A percentile compares a stretch with the other conserved stretches of the same genome.
These are phyloP conservation scores for Lacerta agilis DNA, from an alignment of 2,797 vertebrate species.

Conservation along the genomic window DNA sequence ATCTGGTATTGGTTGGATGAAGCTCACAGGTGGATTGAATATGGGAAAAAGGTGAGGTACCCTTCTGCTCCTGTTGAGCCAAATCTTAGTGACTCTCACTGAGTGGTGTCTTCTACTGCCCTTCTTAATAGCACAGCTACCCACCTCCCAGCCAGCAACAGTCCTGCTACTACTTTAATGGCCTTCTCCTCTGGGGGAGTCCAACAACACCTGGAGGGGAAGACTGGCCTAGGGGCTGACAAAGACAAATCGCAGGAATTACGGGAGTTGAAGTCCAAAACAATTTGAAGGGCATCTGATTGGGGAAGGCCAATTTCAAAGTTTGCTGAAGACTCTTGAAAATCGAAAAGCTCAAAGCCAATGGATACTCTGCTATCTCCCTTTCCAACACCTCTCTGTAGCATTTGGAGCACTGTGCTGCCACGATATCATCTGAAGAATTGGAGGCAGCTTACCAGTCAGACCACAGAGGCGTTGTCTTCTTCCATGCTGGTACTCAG, in stretches of 20 bases:
- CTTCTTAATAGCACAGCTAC: not conserved
- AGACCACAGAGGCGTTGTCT: constrained; percentile 19
- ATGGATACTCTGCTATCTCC: not conserved
- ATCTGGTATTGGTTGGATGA: constrained; percentile 65
- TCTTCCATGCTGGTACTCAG: constrained; percentile 64
- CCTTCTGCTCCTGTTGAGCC: not conserved
- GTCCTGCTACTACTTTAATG: no score
- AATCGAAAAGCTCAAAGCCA: not conserved
- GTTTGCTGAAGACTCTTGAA: not conserved
- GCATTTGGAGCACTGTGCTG: constrained; percentile 30
- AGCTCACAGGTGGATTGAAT: constrained; percentile 61
- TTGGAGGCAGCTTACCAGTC: constrained; percentile 57
- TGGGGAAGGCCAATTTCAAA: no score
- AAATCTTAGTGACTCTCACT: not conserved
- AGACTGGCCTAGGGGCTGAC: no score
- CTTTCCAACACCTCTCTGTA: constrained; percentile 28
- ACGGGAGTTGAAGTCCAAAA: not conserved
- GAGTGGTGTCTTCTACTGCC: not conserved
- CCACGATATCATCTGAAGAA: constrained; percentile 52
- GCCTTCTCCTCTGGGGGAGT: no score
- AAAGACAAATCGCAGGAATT: not conserved
- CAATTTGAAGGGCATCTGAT: not conserved
- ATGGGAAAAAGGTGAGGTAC: constrained; percentile 66
- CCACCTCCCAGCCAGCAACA: no score
- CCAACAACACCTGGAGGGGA: no score